These are phyloP conservation scores for Paracentrotus lividus DNA, from an alignment of 53 echinoderm and acorn worm genomes.

Conservation along the genomic window DNA sequence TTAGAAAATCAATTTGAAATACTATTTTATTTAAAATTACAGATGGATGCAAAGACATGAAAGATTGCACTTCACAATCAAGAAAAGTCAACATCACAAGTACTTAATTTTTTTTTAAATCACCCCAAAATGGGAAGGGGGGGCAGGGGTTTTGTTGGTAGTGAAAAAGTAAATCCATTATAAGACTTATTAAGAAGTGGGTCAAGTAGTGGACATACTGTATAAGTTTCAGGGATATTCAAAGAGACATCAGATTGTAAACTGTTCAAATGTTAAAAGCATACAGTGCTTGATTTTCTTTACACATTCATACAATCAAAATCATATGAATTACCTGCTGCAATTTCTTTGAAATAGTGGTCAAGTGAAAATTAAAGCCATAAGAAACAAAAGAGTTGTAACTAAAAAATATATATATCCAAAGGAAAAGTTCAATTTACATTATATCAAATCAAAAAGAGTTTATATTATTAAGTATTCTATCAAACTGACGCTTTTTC, in stretches of 20 bases:
- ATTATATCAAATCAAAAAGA: no score
- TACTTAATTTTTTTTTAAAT: no score
- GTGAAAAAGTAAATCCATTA: not conserved
- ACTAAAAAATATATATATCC: no score
- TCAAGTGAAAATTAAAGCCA: not conserved
- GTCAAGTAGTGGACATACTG: no score
- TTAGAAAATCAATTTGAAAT: not conserved
- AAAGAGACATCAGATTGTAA: not conserved
- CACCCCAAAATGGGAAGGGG: no score
- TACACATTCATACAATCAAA: not conserved
- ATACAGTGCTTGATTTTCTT: not conserved
- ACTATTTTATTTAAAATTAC: not conserved
- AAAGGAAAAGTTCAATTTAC: no score
- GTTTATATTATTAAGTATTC: no score
- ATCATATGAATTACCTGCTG: conserved; percentile 23
- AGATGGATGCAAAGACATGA: not conserved
- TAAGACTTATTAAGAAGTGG: not conserved
- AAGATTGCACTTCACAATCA: not conserved
- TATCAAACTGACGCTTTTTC: no score
- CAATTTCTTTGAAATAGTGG: conserved; percentile 4
- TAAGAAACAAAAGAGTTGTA: no score
- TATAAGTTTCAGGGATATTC: not conserved
- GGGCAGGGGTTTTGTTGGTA: not conserved
- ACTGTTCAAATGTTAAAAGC: not conserved
- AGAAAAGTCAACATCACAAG: not conserved